Percentiles rank a stretch among this genome's conserved stretches.
These are phyloP conservation scores for Scleropages formosus DNA, from an alignment of 2,797 vertebrate genomes.

Conservation along the genomic window DNA sequence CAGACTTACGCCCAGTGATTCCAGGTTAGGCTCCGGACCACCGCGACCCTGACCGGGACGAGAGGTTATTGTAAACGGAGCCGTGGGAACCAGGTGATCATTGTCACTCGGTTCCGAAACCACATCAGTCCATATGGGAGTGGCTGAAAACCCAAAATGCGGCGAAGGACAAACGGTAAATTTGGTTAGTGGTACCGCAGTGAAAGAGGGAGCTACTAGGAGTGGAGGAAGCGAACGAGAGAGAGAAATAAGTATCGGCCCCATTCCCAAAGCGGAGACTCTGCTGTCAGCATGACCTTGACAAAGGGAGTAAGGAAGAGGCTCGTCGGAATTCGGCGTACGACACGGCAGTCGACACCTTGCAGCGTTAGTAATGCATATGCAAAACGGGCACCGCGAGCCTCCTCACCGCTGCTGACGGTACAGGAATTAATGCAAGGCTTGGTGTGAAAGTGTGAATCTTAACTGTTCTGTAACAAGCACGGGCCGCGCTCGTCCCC, in stretches of 20 bases:
- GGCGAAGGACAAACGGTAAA: conserved; percentile 52
- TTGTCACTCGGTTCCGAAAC: too few relatives aligned
- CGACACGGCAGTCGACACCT: conserved; percentile 33
- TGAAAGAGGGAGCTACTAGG: conserved; percentile 48
- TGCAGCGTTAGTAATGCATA: conserved; percentile 37
- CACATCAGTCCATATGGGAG: conserved; percentile 22
- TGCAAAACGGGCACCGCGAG: conserved; percentile 38
- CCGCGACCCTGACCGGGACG: too few relatives aligned
- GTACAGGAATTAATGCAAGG: conserved; percentile 54
- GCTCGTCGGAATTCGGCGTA: conserved; percentile 44
- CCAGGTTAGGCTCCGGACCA: too few relatives aligned
- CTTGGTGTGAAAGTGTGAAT: conserved; percentile 64
- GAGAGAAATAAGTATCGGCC: background rate
- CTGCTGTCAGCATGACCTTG: conserved; percentile 46
- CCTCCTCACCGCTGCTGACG: conserved; percentile 50
- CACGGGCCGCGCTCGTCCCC: conserved; percentile 56
- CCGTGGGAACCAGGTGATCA: too few relatives aligned
- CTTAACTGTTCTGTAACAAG: conserved; percentile 65
- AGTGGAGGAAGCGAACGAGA: conserved; percentile 37
- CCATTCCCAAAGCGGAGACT: conserved; percentile 49
- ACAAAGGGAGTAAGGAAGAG: conserved; percentile 33
- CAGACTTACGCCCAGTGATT: too few relatives aligned
- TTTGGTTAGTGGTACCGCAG: conserved; percentile 48
- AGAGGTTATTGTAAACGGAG: too few relatives aligned
- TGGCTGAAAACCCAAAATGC: conserved; percentile 41